Conservation (phyloP, 2,113 vertebrate genomes). For the Gasterosteus aculeatus region DNA sequence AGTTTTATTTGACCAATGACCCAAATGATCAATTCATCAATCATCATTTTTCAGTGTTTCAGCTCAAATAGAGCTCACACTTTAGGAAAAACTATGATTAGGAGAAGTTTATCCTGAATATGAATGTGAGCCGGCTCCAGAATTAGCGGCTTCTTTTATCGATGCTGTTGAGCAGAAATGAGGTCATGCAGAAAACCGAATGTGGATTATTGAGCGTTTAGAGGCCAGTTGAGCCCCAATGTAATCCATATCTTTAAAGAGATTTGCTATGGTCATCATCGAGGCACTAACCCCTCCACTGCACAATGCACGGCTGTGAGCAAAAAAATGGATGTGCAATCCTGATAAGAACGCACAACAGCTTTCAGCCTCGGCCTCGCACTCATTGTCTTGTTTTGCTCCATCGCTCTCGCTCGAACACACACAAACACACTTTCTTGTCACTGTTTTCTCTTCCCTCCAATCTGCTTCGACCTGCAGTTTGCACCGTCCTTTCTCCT, state of each 20-base stretch:
- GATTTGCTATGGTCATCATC: slow-evolving; percentile 65
- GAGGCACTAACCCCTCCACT: slow-evolving; percentile 52
- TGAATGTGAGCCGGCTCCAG: slow-evolving; percentile 32
- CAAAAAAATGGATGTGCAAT: slow-evolving; percentile 52
- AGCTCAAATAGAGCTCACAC: too few relatives aligned
- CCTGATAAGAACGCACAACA: slow-evolving; percentile 64
- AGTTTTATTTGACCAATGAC: not conserved
- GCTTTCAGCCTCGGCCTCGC: slow-evolving; percentile 25
- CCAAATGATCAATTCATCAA: not conserved
- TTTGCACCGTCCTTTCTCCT: slow-evolving; percentile 39
- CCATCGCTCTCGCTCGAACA: slow-evolving; percentile 1
- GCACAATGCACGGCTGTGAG: slow-evolving; percentile 49
- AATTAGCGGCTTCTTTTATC: slow-evolving; percentile 59
- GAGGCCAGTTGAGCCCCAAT: slow-evolving; percentile 64
- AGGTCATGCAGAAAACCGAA: slow-evolving; percentile 61
- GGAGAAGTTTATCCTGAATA: slow-evolving; percentile 21
- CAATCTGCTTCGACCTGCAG: slow-evolving; percentile 17
- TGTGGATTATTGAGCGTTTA: slow-evolving; percentile 68
- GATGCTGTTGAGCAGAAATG: slow-evolving; percentile 40
- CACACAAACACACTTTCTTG: slow-evolving; percentile 7
- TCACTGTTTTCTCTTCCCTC: slow-evolving; percentile 22
- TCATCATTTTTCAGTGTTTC: not conserved
- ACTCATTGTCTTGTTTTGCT: slow-evolving; percentile 33
- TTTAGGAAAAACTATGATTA: slow-evolving; percentile 35
- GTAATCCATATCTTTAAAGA: slow-evolving; percentile 67